Evolutionary conservation across 2,113 vertebrate species (phyloP), one percentile per base, ranked within the genome.

Genomic region (Syngnathus typhle): DNA sequence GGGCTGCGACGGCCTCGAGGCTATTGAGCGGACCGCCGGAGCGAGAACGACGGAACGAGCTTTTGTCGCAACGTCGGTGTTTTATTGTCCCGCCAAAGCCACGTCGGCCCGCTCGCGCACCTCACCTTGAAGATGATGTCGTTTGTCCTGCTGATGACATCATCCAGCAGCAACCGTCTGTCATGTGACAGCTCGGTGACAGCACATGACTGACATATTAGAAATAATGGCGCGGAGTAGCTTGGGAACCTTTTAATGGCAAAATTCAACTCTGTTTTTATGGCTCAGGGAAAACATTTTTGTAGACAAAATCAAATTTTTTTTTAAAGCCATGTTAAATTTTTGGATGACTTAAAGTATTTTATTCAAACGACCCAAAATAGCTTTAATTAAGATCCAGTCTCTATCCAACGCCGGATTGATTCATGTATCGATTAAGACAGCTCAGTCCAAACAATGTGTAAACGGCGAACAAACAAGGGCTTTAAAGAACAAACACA

Each of bases 1-100:
- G 21, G 52, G 52, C 52, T 4, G 55, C 15, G 55, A 6, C 46
- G 46, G 70, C 78, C 70, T 77, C 18, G 69, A 78, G 62, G 67
- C 70, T 62, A 52, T 52, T 44, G 72, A 81, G 73, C 49, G 19
- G 52, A 27, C 64, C 65, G 56, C 60, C 61, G 68, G 70, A 81
- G 36, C 39, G 19, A 67, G 55, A 70, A 65, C 64, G 60, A 65
- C 6, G 67, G 12, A 23, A 62, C 12, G 41, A 62, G 60, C 39
- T 62, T 60, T 55, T 47, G 41, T 27, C 54, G 44, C 41, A n/a
- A 3, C 46, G 23, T 63, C 37, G 21, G 39, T 49, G 16, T 32
- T 39, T 69, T 52, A 49, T 70, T 66, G 23, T 59, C 70, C 55
- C 37, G n/a, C 47, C 69, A 69, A 62, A 13, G 64, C 39, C 19